A percentile compares a stretch with the other conserved stretches of the same genome.
Evolutionary conservation across 2,113 vertebrate species (phyloP).

Genomic region (Platichthys flesus): DNA sequence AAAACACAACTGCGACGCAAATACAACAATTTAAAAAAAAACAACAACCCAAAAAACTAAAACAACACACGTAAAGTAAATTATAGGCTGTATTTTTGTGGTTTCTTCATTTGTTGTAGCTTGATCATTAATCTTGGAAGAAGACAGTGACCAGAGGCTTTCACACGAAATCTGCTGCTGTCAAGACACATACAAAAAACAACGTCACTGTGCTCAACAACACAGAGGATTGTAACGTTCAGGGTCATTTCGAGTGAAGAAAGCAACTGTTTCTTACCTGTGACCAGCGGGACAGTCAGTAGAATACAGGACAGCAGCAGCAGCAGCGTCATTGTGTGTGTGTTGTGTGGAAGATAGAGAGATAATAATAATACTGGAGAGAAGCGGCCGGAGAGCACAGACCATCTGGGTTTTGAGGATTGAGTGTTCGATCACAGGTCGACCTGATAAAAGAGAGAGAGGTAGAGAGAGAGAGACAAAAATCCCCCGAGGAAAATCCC

Average conservation of each 20-base stretch:
- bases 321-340: slow-evolving; percentile 51
- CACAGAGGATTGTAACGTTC: not conserved
- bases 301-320: slow-evolving; percentile 47
- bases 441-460: not conserved
- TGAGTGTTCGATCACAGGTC: not conserved
- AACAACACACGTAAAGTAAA: not conserved
- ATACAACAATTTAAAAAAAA: not conserved
- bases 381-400: not conserved
- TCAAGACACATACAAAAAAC: not conserved
- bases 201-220: not conserved
- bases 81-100: not conserved
- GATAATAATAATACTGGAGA: not conserved
- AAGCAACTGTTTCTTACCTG: slow-evolving; percentile 56
- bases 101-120: not conserved
- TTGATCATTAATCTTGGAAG: not conserved
- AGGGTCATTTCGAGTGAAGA: not conserved
- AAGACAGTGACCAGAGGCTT: not conserved
- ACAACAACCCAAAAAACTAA: not conserved
- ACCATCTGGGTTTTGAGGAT: not conserved
- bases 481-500: slow-evolving; percentile 1
- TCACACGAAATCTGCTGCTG: not conserved
- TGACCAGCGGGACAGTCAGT: slow-evolving; percentile 46
- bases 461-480: not conserved
- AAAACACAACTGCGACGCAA: not conserved
- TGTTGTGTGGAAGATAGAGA: slow-evolving; percentile 11